These are phyloP conservation scores for Polylopha cassiicola DNA, from an alignment of 2,888 invertebrate genomes.

Conservation along the genomic window DNA sequence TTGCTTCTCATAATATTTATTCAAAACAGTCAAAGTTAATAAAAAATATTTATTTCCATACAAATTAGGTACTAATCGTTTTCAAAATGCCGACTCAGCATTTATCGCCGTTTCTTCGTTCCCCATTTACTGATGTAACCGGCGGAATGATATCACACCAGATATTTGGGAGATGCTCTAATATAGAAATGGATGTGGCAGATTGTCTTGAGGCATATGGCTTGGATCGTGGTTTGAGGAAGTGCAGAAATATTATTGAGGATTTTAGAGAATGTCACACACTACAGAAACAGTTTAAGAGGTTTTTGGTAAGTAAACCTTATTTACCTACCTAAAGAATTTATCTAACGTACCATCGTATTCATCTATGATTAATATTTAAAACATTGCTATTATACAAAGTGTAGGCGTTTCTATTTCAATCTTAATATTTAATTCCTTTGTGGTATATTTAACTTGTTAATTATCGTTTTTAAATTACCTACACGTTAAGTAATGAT, in stretches of 20 bases:
- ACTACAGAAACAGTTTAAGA: conserved; percentile 75
- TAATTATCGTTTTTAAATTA: too few relatives aligned
- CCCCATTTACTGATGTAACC: conserved; percentile 84
- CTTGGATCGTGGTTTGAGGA: conserved; percentile 75
- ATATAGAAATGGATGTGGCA: conserved; percentile 82
- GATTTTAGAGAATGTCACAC: conserved; percentile 85
- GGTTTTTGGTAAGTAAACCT: conserved; percentile 69
- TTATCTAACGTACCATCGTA: not conserved
- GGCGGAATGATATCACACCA: conserved; percentile 81
- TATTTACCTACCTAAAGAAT: too few relatives aligned
- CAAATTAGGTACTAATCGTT: too few relatives aligned
- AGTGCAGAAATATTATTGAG: conserved; percentile 79
- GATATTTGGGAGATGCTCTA: conserved; percentile 79
- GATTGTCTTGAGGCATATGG: conserved; percentile 91
- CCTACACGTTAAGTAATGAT: too few relatives aligned
- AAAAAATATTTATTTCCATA: too few relatives aligned
- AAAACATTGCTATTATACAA: not conserved
- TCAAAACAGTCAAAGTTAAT: too few relatives aligned
- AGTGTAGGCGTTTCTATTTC: too few relatives aligned
- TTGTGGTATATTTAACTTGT: too few relatives aligned
- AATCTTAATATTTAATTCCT: too few relatives aligned
- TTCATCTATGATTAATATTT: not conserved
- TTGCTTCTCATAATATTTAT: too few relatives aligned
- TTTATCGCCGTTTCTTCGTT: conserved; percentile 79
- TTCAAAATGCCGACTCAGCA: too few relatives aligned